These are phyloP conservation scores for Mesopsocus fuscifrons DNA, from an alignment of 2,888 invertebrate species.

Conservation along the genomic window DNA sequence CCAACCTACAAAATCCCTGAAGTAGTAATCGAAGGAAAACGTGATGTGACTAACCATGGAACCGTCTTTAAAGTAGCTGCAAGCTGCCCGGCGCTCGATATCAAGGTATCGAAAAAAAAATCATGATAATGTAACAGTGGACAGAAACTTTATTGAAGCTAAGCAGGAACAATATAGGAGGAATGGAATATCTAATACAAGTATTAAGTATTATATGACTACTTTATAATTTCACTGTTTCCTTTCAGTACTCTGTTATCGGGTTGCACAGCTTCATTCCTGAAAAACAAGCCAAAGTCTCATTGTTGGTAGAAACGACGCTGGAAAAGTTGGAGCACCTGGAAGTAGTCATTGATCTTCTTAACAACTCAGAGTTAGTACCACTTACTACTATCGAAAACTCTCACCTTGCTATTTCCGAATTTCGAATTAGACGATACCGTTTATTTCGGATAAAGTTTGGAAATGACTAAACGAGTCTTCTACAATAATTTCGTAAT, in stretches of 20 bases:
- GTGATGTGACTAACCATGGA: conserved; percentile 44
- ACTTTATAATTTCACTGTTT: conserved; percentile 6
- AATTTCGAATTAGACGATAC: neutral
- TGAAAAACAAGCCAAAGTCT: conserved; percentile 20
- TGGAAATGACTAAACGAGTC: too few relatives aligned
- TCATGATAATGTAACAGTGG: neutral
- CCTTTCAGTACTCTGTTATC: conserved; percentile 20
- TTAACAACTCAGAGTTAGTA: neutral
- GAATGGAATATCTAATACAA: too few relatives aligned
- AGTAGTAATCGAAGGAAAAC: conserved; percentile 42
- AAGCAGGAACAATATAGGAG: too few relatives aligned
- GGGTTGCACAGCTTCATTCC: conserved; percentile 23
- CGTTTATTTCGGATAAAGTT: neutral
- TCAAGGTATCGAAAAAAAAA: conserved; percentile 25
- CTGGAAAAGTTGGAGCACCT: conserved; percentile 23
- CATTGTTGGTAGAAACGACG: conserved; percentile 23
- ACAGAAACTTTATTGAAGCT: neutral
- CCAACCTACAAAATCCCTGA: conserved; percentile 41
- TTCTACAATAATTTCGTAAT: too few relatives aligned
- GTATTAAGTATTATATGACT: neutral
- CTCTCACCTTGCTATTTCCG: too few relatives aligned
- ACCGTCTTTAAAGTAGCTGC: conserved; percentile 40
- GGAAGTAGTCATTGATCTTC: conserved; percentile 14
- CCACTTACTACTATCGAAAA: too few relatives aligned
- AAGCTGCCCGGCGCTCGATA: conserved; percentile 24